These are phyloP conservation scores for Martes martes DNA, from an alignment of 2,113 vertebrate genomes.

Conservation along the genomic window DNA sequence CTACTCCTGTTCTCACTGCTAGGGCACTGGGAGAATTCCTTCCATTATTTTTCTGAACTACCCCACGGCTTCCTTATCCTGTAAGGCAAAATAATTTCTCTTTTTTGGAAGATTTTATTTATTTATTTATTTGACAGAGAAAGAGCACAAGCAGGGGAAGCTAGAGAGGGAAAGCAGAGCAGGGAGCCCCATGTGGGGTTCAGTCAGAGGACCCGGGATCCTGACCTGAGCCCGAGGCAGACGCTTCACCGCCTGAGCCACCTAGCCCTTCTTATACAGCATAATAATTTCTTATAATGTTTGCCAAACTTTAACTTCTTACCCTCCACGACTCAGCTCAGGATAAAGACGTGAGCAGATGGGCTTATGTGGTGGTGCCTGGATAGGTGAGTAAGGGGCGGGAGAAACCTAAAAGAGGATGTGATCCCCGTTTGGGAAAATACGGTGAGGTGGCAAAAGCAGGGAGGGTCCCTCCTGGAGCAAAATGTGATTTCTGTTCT, in stretches of 20 bases:
- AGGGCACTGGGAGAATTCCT: neutral
- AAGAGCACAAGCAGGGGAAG: too few species aligned
- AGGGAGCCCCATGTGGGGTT: too few species aligned
- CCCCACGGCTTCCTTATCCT: neutral
- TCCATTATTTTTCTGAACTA: too few species aligned
- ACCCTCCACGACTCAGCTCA: neutral
- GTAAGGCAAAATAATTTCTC: neutral
- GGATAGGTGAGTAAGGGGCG: neutral
- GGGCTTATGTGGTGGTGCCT: accelerated
- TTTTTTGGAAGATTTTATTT: too few species aligned
- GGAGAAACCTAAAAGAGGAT: neutral
- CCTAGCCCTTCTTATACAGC: accelerated
- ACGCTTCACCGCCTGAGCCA: too few species aligned
- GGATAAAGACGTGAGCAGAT: neutral
- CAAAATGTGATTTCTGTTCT: neutral
- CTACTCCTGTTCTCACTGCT: neutral
- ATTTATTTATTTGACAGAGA: too few species aligned
- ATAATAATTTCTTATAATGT: neutral
- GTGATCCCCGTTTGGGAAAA: neutral
- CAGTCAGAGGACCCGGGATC: too few species aligned
- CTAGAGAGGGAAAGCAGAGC: too few species aligned
- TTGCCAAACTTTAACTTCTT: neutral
- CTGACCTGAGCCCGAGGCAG: too few species aligned
- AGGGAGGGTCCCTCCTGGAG: neutral
- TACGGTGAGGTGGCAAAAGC: neutral